Conservation (phyloP, 2,888 invertebrate genomes). For the Nemurella pictetii region DNA sequence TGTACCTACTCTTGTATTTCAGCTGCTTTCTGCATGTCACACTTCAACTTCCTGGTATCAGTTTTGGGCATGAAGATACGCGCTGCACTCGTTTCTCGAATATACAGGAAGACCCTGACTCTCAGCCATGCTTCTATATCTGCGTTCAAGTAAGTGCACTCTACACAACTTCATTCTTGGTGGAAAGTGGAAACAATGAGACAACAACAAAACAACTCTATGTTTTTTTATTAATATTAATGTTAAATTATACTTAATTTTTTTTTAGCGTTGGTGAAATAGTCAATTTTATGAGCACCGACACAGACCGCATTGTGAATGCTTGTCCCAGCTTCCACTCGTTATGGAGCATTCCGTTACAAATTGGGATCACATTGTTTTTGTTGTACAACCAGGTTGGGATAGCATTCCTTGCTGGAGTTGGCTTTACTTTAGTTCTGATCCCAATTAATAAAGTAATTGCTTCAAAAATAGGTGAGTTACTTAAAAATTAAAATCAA, state of each 20-base stretch:
- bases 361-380: slow-evolving; percentile 79
- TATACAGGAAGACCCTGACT: slow-evolving; percentile 72
- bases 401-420: slow-evolving; percentile 86
- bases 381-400: slow-evolving; percentile 88
- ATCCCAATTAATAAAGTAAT: slow-evolving; percentile 92
- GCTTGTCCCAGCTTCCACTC: slow-evolving; percentile 96
- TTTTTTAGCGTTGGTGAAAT: slow-evolving; percentile 78
- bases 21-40: slow-evolving; percentile 79
- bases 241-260: slow-evolving; percentile 18
- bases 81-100: slow-evolving; percentile 77
- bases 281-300: slow-evolving; percentile 95
- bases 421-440: slow-evolving; percentile 80
- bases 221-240: slow-evolving; percentile 23
- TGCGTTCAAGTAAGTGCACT: slow-evolving; percentile 47
- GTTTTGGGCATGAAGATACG: slow-evolving; percentile 85
- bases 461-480: slow-evolving; percentile 80
- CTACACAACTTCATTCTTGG: not conserved
- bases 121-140: slow-evolving; percentile 53
- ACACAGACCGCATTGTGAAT: slow-evolving; percentile 92
- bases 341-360: slow-evolving; percentile 94
- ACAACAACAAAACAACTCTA: not conserved
- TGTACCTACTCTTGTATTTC: slow-evolving; percentile 45
- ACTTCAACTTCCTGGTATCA: slow-evolving; percentile 88
- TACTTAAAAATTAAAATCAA: not conserved
- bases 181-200: too few species aligned